Conservation (phyloP, 2,113 vertebrate species). For the Hyla sarda region DNA sequence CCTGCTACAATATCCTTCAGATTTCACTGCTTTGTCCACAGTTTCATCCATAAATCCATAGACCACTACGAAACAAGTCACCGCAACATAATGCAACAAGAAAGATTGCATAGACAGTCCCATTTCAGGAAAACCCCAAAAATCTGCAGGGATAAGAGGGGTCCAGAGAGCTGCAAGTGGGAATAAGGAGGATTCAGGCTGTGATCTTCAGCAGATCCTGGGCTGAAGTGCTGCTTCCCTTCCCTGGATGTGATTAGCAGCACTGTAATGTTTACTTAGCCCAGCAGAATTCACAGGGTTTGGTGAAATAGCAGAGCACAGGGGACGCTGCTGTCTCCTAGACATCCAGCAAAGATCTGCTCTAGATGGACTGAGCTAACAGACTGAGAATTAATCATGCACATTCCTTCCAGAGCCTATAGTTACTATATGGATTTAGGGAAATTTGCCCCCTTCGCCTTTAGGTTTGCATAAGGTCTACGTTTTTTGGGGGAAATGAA, state of each 20-base stretch:
- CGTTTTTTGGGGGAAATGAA: background rate
- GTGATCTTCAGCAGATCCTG: background rate
- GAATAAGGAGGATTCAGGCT: conserved; percentile 14
- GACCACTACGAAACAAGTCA: conserved; percentile 73
- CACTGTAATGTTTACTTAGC: conserved; percentile 71
- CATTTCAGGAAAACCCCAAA: conserved; percentile 64
- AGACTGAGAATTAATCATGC: conserved; percentile 65
- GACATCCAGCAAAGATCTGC: conserved; percentile 63
- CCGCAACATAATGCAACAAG: conserved; percentile 78
- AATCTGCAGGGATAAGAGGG: background rate
- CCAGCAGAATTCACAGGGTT: conserved; percentile 70
- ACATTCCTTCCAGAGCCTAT: conserved; percentile 66
- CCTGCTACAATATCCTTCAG: conserved; percentile 93
- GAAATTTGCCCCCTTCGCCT: conserved; percentile 25
- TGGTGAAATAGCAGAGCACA: conserved; percentile 63
- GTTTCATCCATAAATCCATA: conserved; percentile 90
- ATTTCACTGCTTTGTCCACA: conserved; percentile 83
- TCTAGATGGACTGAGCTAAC: conserved; percentile 64
- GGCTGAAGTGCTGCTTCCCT: conserved; percentile 71
- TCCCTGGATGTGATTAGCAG: conserved; percentile 69
- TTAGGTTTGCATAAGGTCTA: background rate
- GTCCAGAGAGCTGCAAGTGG: conserved; percentile 10
- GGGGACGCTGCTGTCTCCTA: conserved; percentile 69
- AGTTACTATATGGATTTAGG: conserved; percentile 63
- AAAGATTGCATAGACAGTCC: conserved; percentile 68